These are phyloP conservation scores for Cyphomyrmex costatus DNA, from an alignment of 1,140 invertebrate genomes.

Conservation along the genomic window DNA sequence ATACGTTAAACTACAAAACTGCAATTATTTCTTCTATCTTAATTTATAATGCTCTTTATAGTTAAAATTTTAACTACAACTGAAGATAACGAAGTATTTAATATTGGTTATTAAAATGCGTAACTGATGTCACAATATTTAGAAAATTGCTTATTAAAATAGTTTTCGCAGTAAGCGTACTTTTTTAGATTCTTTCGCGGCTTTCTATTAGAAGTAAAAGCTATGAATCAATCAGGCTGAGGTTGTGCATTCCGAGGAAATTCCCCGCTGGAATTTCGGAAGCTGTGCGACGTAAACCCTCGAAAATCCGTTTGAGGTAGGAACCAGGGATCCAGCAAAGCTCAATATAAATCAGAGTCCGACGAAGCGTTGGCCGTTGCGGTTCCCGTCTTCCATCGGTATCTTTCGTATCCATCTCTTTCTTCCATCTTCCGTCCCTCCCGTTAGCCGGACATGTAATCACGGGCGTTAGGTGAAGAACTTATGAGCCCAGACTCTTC, in stretches of 20 bases:
- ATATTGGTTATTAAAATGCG: background rate
- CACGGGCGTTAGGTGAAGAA: slow-evolving; percentile 70
- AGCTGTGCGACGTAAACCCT: slow-evolving; percentile 46
- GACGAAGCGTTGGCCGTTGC: slow-evolving; percentile 32
- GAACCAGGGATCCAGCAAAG: slow-evolving; percentile 49
- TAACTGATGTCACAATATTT: background rate
- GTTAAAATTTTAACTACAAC: background rate
- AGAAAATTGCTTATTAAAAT: background rate
- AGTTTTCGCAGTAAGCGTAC: too few relatives aligned
- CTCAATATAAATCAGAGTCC: slow-evolving; percentile 75
- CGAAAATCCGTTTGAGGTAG: slow-evolving; percentile 66
- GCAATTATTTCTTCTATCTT: background rate
- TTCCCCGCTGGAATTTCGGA: slow-evolving; percentile 65
- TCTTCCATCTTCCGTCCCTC: background rate
- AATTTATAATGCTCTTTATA: background rate
- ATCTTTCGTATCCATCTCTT: slow-evolving; percentile 63
- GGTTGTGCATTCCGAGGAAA: slow-evolving; percentile 59
- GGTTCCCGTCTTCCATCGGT: slow-evolving; percentile 30
- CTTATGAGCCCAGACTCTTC: slow-evolving; percentile 53
- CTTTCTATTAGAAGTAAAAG: slow-evolving; percentile 54
- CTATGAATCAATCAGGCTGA: slow-evolving; percentile 54
- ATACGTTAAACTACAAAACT: background rate
- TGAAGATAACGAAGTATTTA: background rate
- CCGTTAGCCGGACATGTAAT: slow-evolving; percentile 75
- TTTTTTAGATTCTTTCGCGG: slow-evolving; percentile 3